Evolutionary conservation across 2,888 invertebrate genomes (phyloP).

Genomic region (Folsomia manolachei): DNA sequence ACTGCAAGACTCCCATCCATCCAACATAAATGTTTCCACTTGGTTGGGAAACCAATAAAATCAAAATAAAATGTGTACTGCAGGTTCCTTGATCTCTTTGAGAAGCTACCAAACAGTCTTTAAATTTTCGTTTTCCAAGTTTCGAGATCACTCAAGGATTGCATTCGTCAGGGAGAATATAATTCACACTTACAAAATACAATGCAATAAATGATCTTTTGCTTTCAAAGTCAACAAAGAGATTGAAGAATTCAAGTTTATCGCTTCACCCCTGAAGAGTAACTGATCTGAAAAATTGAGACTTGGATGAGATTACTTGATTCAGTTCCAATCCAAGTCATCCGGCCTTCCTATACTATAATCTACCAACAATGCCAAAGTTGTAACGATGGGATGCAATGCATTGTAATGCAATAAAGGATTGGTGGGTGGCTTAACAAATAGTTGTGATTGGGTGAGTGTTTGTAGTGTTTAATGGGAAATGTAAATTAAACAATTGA

Average conservation of each 20-base stretch:
- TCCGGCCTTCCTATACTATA: not conserved
- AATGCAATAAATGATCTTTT: not conserved
- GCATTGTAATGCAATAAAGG: not conserved
- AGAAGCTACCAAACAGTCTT: not conserved
- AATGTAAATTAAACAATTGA: not conserved
- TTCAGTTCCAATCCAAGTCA: not conserved
- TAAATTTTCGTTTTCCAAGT: not conserved
- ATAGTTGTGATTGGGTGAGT: not conserved
- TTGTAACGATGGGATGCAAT: not conserved
- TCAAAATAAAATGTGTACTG: not conserved
- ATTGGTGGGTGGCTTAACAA: not conserved
- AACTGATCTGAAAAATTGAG: conserved; percentile 14
- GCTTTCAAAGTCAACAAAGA: not conserved
- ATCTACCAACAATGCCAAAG: not conserved
- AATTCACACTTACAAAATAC: not conserved
- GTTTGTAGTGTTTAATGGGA: not conserved
- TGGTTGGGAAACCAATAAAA: not conserved
- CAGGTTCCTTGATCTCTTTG: not conserved
- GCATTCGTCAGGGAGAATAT: not conserved
- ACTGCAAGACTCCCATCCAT: not conserved
- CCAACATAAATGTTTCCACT: not conserved
- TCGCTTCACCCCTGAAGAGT: conserved; percentile 7
- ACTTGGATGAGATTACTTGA: not conserved
- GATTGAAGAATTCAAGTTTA: conserved; percentile 19
- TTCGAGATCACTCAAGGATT: conserved; percentile 15